Base-by-base conservation (phyloP, 2,888 invertebrate species). In the Tortricodes alternella region DNA sequence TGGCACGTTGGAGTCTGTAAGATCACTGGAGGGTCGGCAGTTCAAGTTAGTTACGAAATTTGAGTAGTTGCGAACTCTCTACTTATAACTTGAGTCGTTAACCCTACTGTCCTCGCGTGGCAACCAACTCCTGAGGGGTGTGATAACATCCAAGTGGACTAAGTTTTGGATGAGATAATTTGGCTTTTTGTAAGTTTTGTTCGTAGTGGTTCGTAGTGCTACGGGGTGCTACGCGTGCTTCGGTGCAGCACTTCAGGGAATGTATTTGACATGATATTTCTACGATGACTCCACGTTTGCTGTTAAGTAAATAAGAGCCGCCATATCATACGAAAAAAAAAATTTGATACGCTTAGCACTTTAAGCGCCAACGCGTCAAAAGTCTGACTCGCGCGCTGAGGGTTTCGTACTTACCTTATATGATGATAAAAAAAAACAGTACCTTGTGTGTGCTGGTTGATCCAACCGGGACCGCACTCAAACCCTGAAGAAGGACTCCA, bases 41-140 rank as follows among this genome's bases (percentile, higher is more conserved):
- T 67, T 75, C 74, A 75, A 63, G 69, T 74, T 75, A 76, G 78
- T 80, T 78, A 67, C 62, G 59, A 56, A 60, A 70, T 68, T 71
- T 70, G 63, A 53, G 46, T 63, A 67, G 65, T 59, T 48, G 61
- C 59, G 64, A 65, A 70, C 65, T 71, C 76, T 71, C 65, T 67
- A 73, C 73, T 73, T 71, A 68, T 71, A 78, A 77, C 71, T 78
- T 77, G 74, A 67, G 73, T 74, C 74, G 73, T 78, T 78, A 78
- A 76, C 76, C 73, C 71, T 62, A 61, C 58, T 59, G 63, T 62
- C 61, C 64, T 70, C 35, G 19, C 58, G 61, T 65, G 66, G 61
- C 62, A 39, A 53, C 52, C 48, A 43, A 48, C 60, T 44, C 35
- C 51, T 58, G 62, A 65, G 53, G 58, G 60, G 59, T 48, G 38